Percentiles rank a stretch among this genome's conserved stretches.
phyloP scores from a whole-genome alignment of 2,888 invertebrate genomes.

The Trichogramma evanescens region DNA sequence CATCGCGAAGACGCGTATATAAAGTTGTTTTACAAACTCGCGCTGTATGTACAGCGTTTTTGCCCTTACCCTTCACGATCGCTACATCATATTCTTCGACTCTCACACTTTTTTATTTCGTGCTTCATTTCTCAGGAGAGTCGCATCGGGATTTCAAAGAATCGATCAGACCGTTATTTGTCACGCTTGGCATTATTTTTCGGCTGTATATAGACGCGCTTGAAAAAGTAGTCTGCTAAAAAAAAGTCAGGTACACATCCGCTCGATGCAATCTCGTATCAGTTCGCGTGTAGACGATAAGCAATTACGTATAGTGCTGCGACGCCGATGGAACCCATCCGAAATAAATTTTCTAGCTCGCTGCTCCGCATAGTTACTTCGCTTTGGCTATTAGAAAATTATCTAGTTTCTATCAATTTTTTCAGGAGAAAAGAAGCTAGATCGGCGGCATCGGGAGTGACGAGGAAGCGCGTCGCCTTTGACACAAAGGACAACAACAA shows the following conservation, averaged over 20 bases:
- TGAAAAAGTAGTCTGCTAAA: background rate
- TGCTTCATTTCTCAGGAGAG: background rate
- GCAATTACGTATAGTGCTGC: background rate
- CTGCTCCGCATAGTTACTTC: background rate
- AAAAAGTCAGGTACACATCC: background rate
- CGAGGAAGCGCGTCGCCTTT: slow-evolving; percentile 9
- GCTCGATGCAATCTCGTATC: background rate
- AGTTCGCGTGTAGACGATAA: background rate
- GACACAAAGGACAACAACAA: background rate
- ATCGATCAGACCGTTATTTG: slow-evolving; percentile 1
- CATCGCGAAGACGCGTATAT: no score
- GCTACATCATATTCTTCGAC: background rate
- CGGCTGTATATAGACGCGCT: background rate
- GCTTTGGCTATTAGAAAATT: no score
- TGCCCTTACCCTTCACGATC: background rate
- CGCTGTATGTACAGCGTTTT: no score
- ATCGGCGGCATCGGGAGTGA: background rate
- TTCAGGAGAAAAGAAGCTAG: slow-evolving; percentile 6
- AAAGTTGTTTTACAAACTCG: no score
- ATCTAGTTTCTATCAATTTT: background rate
- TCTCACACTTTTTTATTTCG: slow-evolving; percentile 1
- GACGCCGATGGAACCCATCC: background rate
- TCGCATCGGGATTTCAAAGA: slow-evolving; percentile 2
- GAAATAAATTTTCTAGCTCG: background rate
- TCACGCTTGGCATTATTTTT: no score